Evolutionary conservation across 2,113 vertebrate species (phyloP).

Genomic region (Paedocypris sp.): DNA sequence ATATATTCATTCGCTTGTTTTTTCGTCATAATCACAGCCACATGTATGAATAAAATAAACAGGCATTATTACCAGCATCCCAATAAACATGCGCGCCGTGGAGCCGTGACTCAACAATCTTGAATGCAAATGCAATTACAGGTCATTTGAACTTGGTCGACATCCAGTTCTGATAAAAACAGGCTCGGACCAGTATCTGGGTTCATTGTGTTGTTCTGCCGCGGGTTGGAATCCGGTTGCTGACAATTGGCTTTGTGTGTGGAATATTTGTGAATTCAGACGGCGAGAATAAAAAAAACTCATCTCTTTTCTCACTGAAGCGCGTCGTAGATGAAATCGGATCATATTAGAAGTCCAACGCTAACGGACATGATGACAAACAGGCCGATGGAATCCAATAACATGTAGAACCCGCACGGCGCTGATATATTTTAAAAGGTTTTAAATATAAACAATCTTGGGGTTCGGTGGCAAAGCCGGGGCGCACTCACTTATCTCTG

Average conservation of each 20-base stretch:
- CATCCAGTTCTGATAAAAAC: slow-evolving; percentile 22
- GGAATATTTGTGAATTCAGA: too few species aligned
- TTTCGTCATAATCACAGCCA: slow-evolving; percentile 14
- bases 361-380: too few species aligned
- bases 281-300: too few species aligned
- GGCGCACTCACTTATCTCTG: not conserved
- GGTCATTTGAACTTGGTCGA: slow-evolving; percentile 20
- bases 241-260: not conserved
- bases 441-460: not conserved
- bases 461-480: not conserved
- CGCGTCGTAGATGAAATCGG: too few species aligned
- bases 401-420: too few species aligned
- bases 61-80: slow-evolving; percentile 9
- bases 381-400: too few species aligned
- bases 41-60: slow-evolving; percentile 25
- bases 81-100: slow-evolving; percentile 11
- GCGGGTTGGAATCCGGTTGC: not conserved
- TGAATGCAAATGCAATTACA: slow-evolving; percentile 31
- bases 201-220: slow-evolving; percentile 1
- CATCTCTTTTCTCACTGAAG: too few species aligned
- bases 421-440: slow-evolving; percentile 1
- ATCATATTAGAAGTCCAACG: too few species aligned
- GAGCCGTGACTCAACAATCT: slow-evolving; percentile 14
- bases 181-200: slow-evolving; percentile 1
- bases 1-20: slow-evolving; percentile 1